Percentiles rank a stretch among this genome's conserved stretches.
Evolutionary conservation across 1,140 invertebrate species (phyloP).

Genomic region (Pseudomyrmex flavicornis): DNA sequence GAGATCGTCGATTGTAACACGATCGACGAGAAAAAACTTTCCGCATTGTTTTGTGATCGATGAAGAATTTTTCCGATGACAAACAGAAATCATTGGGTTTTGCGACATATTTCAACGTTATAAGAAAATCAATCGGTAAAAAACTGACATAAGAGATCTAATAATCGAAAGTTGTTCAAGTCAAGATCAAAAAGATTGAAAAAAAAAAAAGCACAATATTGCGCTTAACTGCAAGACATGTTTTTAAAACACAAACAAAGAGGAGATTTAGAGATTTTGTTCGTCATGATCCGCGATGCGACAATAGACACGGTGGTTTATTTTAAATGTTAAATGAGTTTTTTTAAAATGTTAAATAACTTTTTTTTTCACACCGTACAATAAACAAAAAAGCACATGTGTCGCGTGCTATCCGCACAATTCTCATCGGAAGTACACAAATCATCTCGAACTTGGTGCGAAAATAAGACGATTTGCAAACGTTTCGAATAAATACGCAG

Average conservation of each 20-base stretch:
- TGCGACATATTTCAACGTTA: not conserved
- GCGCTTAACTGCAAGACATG: not conserved
- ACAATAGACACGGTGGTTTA: slow-evolving; percentile 1
- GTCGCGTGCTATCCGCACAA: not conserved
- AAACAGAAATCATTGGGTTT: not conserved
- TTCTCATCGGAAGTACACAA: slow-evolving; percentile 7
- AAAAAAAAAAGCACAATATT: not conserved
- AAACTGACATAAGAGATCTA: not conserved
- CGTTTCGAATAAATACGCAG: not conserved
- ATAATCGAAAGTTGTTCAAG: not conserved
- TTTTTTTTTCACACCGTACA: not conserved
- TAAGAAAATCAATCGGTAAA: not conserved
- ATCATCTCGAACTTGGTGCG: not conserved
- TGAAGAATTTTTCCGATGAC: not conserved
- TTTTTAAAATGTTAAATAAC: too few species aligned
- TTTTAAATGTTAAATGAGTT: not conserved
- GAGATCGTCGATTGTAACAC: not conserved
- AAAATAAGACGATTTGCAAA: slow-evolving; percentile 12
- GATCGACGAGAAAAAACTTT: not conserved
- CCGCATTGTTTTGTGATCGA: too few species aligned
- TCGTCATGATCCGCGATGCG: not conserved
- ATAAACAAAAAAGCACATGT: not conserved
- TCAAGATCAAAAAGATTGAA: too few species aligned
- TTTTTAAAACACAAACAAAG: not conserved
- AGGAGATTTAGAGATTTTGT: not conserved